Evolutionary conservation across 2,888 invertebrate species (phyloP), one percentile per base, ranked within the genome.

Genomic region (Drosophila pseudotalamancana): DNA sequence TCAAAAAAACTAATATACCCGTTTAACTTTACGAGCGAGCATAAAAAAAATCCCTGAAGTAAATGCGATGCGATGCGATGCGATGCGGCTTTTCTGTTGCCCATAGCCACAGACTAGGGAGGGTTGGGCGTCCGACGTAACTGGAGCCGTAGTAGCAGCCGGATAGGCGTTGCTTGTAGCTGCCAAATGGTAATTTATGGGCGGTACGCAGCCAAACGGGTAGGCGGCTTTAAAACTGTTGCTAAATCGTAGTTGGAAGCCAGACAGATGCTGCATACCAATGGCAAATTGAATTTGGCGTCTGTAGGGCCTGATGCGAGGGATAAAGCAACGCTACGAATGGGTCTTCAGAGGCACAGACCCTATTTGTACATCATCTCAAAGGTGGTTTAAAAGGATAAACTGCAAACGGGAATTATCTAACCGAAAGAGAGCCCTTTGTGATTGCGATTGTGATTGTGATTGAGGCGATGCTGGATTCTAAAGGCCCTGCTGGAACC

Each of bases 171-270:
- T 60, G 62, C 56, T 55, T 62, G 69, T 66, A 77, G 70, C 84
- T 79, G 84, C 84, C 79, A 79, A 80, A 80, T 82, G 64, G 85
- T 85, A 80, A 80, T 80, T 80, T 80, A 80, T 85, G 80, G 80
- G 82, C 85, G 85, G 79, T 54, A 64, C 78, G 53, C 69, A 45
- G 60, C 53, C 68, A 77, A 79, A 80, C 82, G 77, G 81, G 53
- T 66, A 64, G 79, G 85, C 78, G 79, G 85, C 81, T 81, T 81
- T 71, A 74, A 81, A 79, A 68, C 84, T 62, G 80, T 80, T 83
- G 63, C 60, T 61, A 72, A 83, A 68, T 57, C 61, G 73, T 21
- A 48, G 61, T 57, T 66, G 51, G 45, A 14, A 61, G 27, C 37
- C 37, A 27, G 18, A 57, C 54, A 4, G 37, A 23, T 32, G 65